A percentile compares a stretch with the other conserved stretches of the same genome.
Conservation (phyloP, 2,113 vertebrate genomes). For the Coreoperca whiteheadi region DNA sequence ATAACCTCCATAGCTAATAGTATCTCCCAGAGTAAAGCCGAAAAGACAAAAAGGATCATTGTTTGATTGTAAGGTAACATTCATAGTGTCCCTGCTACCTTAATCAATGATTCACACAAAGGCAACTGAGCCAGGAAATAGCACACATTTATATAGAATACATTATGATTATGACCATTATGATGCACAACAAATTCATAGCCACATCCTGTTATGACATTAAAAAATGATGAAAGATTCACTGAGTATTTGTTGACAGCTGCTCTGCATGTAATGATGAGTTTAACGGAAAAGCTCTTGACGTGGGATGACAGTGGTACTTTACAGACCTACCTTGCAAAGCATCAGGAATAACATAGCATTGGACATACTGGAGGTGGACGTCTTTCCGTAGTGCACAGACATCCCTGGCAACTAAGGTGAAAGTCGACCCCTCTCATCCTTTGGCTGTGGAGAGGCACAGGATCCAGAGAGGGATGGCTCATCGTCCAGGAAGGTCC, state of each 20-base stretch:
- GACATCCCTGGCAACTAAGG: constrained; percentile 80
- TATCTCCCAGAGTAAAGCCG: constrained; percentile 5
- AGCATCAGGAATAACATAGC: constrained; percentile 94
- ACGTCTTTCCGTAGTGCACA: constrained; percentile 82
- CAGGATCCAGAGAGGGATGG: constrained; percentile 82
- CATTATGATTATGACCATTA: too few relatives aligned
- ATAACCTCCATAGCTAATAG: constrained; percentile 1
- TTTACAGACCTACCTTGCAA: constrained; percentile 90
- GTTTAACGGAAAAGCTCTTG: neutral
- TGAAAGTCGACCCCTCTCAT: constrained; percentile 81
- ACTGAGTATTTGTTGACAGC: constrained; percentile 6
- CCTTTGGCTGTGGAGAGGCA: constrained; percentile 74
- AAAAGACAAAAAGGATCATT: neutral
- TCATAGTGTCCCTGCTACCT: neutral
- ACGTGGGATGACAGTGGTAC: neutral
- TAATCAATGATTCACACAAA: constrained; percentile 49
- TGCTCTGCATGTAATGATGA: constrained; percentile 9
- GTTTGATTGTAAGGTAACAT: constrained; percentile 13
- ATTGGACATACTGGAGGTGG: constrained; percentile 89
- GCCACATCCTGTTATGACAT: constrained; percentile 17
- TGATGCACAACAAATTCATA: constrained; percentile 30
- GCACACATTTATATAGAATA: constrained; percentile 51
- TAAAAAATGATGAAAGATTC: constrained; percentile 39
- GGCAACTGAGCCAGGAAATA: constrained; percentile 47
- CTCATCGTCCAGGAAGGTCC: constrained; percentile 83